Evolutionary conservation across 2,113 vertebrate genomes (phyloP).

Genomic region (Coracopsis vasa): DNA sequence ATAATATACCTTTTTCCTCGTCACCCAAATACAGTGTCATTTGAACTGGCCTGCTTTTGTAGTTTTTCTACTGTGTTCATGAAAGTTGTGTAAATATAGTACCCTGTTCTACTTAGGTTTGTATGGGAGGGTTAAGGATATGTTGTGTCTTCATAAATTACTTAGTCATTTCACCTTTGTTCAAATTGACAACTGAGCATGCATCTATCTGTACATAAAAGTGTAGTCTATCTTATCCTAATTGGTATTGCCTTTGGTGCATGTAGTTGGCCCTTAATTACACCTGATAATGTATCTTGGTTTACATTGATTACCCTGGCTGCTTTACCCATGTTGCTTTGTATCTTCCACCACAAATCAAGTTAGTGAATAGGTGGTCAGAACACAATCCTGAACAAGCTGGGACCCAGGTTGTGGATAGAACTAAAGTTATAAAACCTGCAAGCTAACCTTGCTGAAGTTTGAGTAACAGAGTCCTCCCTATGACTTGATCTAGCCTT

Average conservation of each 20-base stretch:
- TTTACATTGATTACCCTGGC: not conserved
- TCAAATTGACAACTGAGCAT: not conserved
- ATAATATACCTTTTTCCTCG: not conserved
- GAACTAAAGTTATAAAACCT: not conserved
- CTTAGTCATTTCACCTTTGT: not conserved
- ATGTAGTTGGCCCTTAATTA: not conserved
- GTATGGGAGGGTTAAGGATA: not conserved
- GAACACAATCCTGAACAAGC: not conserved
- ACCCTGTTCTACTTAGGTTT: not conserved
- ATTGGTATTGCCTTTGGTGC: not conserved
- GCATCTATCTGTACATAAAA: not conserved
- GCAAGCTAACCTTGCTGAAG: not conserved
- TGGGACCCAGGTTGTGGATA: not conserved
- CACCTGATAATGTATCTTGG: not conserved
- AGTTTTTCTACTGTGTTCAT: not conserved
- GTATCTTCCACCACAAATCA: not conserved
- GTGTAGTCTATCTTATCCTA: not conserved
- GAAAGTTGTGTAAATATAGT: not conserved
- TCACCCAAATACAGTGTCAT: not conserved
- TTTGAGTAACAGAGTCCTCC: not conserved
- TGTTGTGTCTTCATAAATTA: not conserved
- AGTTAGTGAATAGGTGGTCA: not conserved
- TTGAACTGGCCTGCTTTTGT: not conserved
- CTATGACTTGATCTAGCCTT: not conserved
- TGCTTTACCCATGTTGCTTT: not conserved